A percentile compares a stretch with the other conserved stretches of the same genome.
Conservation (phyloP, 2,888 invertebrate genomes). For the Rhagonycha lutea region DNA sequence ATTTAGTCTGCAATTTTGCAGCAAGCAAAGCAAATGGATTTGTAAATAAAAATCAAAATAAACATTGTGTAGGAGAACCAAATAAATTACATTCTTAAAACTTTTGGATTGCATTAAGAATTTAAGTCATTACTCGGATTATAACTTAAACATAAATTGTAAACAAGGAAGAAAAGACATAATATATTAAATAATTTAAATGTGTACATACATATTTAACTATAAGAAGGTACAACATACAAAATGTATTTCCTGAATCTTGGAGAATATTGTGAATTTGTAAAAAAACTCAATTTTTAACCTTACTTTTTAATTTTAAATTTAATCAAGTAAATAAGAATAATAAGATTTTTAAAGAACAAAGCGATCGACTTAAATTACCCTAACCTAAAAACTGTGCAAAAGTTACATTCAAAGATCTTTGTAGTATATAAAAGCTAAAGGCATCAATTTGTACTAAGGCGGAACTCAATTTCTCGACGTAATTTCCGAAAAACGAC, state of each 20-base stretch:
- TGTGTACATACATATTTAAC: background rate
- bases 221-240: background rate
- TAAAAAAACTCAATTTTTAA: too few relatives aligned
- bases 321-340: conserved; percentile 4
- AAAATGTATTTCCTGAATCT: background rate
- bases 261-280: too few relatives aligned
- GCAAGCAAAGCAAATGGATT: background rate
- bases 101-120: background rate
- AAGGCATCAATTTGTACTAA: conserved; percentile 22
- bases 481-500: conserved; percentile 11
- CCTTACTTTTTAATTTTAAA: background rate
- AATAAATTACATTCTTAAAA: background rate
- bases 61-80: background rate
- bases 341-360: conserved; percentile 11
- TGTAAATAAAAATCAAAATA: background rate
- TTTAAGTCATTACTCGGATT: background rate
- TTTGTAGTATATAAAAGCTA: conserved; percentile 19
- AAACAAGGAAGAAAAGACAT: background rate
- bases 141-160: background rate
- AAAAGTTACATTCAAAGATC: conserved; percentile 13
- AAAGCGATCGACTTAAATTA: conserved; percentile 15
- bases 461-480: conserved; percentile 24
- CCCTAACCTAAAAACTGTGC: conserved; percentile 15
- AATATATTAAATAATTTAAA: background rate
- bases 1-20: background rate